Evolutionary conservation across 2,888 invertebrate genomes (phyloP).

Genomic region (Sphaerophoria taeniata): DNA sequence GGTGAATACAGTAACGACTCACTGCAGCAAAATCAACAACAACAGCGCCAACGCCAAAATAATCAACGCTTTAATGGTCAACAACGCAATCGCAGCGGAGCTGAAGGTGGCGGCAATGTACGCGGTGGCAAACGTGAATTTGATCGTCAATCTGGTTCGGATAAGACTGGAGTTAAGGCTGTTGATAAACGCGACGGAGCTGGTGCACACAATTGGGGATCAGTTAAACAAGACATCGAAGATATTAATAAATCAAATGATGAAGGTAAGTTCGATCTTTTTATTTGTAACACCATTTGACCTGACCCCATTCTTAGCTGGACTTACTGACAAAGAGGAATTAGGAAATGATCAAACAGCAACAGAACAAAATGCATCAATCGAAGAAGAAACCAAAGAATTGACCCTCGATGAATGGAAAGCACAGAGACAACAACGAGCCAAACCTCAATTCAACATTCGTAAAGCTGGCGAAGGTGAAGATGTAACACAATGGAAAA

Average conservation of each 20-base stretch:
- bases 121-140: constrained; percentile 94
- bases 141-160: constrained; percentile 97
- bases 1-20: constrained; percentile 75
- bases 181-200: constrained; percentile 97
- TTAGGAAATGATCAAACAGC: constrained; percentile 81
- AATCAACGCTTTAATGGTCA: constrained; percentile 81
- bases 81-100: constrained; percentile 81
- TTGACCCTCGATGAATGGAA: constrained; percentile 98
- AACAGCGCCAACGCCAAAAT: constrained; percentile 82
- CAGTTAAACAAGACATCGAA: constrained; percentile 95
- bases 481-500: constrained; percentile 95
- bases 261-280: constrained; percentile 59
- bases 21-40: constrained; percentile 57
- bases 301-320: constrained; percentile 38
- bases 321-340: constrained; percentile 80
- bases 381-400: constrained; percentile 90
- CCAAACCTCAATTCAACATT: constrained; percentile 94
- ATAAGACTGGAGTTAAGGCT: constrained; percentile 96
- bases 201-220: constrained; percentile 98
- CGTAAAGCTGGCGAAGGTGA: constrained; percentile 98
- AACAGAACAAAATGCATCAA: constrained; percentile 82
- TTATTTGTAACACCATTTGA: neutral
- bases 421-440: constrained; percentile 90
- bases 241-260: constrained; percentile 80
- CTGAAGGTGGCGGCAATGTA: constrained; percentile 78